These are phyloP conservation scores for Caradrina clavipalpis DNA, from an alignment of 2,888 invertebrate species.

Conservation along the genomic window DNA sequence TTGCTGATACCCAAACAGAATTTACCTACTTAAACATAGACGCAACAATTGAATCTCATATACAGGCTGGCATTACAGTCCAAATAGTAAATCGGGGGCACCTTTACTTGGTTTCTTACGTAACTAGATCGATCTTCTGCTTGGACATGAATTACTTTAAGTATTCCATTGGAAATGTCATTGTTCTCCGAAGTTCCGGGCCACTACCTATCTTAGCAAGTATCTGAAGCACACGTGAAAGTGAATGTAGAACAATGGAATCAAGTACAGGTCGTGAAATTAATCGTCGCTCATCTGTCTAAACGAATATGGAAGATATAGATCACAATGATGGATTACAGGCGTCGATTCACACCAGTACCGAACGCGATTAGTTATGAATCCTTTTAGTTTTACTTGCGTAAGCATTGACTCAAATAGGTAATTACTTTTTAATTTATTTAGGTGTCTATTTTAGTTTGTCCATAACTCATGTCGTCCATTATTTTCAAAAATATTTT, in stretches of 20 bases:
- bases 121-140: slow-evolving; percentile 52
- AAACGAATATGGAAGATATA: slow-evolving; percentile 42
- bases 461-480: not conserved
- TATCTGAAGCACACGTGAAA: slow-evolving; percentile 68
- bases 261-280: slow-evolving; percentile 47
- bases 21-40: not conserved
- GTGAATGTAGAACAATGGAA: slow-evolving; percentile 69
- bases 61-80: slow-evolving; percentile 20
- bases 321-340: slow-evolving; percentile 55
- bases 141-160: slow-evolving; percentile 25
- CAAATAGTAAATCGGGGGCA: slow-evolving; percentile 30
- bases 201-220: slow-evolving; percentile 53
- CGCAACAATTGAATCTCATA: slow-evolving; percentile 27
- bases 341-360: slow-evolving; percentile 34
- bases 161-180: slow-evolving; percentile 62
- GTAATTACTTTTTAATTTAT: slow-evolving; percentile 8
- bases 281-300: slow-evolving; percentile 51
- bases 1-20: not conserved
- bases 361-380: slow-evolving; percentile 29
- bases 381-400: slow-evolving; percentile 20
- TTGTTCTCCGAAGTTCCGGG: slow-evolving; percentile 62
- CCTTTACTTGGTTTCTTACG: slow-evolving; percentile 43
- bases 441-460: not conserved
- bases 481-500: slow-evolving; percentile 10
- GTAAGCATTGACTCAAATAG: slow-evolving; percentile 10